Evolutionary conservation across 2,113 vertebrate genomes (phyloP).

Genomic region (Brachyhypopomus occidentalis): DNA sequence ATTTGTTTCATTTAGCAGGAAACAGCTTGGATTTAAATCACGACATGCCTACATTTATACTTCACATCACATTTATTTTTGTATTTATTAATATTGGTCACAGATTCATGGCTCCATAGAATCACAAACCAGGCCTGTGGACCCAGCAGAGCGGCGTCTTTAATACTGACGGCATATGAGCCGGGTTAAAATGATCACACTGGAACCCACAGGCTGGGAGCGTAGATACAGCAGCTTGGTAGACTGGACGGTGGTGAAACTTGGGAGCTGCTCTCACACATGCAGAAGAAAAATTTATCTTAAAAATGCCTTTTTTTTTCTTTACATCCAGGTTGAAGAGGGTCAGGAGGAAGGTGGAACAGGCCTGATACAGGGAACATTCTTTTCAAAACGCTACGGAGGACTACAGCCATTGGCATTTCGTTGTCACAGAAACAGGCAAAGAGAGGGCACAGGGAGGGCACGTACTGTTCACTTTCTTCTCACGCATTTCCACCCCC

Average conservation of each 20-base stretch:
- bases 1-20: constrained; percentile 5
- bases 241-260: not conserved
- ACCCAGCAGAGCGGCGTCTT: not conserved
- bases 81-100: constrained; percentile 4
- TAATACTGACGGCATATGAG: not conserved
- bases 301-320: not conserved
- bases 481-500: not conserved
- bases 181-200: not conserved
- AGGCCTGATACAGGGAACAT: not conserved
- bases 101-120: not conserved
- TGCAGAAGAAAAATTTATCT: not conserved
- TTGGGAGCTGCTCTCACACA: not conserved
- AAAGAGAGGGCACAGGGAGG: not conserved
- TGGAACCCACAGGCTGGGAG: not conserved
- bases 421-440: not conserved
- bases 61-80: constrained; percentile 12
- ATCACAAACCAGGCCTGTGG: not conserved
- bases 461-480: not conserved
- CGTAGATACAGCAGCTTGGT: not conserved
- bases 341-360: not conserved
- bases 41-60: constrained; percentile 14
- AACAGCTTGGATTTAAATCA: constrained; percentile 11
- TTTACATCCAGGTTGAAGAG: not conserved
- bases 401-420: not conserved
- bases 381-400: not conserved